Evolutionary conservation across 2,797 vertebrate species (phyloP).

Genomic region (Catharus ustulatus): DNA sequence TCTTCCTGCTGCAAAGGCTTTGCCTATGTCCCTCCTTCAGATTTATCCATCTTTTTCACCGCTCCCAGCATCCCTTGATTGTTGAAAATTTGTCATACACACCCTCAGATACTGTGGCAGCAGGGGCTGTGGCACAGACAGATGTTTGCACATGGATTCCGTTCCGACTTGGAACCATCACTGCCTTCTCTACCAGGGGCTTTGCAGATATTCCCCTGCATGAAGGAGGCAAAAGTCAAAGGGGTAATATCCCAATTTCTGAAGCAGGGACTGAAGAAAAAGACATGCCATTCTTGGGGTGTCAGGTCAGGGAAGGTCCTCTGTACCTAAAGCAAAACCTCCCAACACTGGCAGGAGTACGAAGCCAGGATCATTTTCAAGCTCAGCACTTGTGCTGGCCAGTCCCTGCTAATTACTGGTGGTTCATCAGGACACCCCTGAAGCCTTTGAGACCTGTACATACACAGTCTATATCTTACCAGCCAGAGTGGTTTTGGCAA

Average conservation of each 20-base stretch:
- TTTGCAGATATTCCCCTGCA: neutral
- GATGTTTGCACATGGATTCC: fast-evolving
- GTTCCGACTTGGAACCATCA: too few relatives aligned
- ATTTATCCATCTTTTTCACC: neutral
- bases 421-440: neutral
- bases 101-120: fast-evolving
- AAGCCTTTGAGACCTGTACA: neutral
- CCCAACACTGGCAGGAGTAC: neutral
- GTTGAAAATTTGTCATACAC: fast-evolving
- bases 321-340: neutral
- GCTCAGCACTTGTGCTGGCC: neutral
- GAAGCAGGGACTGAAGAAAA: neutral
- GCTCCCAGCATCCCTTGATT: neutral
- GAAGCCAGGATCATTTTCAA: neutral
- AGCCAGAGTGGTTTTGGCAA: neutral
- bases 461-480: fast-evolving
- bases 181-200: neutral
- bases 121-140: neutral
- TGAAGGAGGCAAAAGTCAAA: neutral
- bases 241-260: fast-evolving
- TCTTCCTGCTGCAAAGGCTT: neutral
- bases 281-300: neutral
- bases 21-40: neutral
- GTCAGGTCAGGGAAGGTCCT: neutral
- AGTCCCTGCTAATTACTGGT: neutral